Evolutionary conservation across 2,113 vertebrate species (phyloP).

Genomic region (Salvelinus fontinalis): DNA sequence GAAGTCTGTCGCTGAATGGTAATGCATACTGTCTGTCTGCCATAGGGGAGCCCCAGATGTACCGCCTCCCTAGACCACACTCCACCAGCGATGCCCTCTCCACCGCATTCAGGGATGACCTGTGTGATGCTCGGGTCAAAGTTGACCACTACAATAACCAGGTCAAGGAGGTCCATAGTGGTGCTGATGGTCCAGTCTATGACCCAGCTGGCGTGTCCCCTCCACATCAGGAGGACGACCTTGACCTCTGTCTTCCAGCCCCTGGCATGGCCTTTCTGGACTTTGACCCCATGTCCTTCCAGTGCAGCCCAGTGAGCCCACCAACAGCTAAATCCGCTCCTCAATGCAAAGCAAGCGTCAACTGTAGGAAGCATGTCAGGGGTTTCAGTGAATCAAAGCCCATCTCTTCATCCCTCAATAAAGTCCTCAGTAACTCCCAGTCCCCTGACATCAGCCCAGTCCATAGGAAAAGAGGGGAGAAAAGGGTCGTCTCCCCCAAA

Average conservation of each 20-base stretch:
- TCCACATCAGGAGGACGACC: slow-evolving; percentile 79
- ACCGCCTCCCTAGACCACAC: slow-evolving; percentile 82
- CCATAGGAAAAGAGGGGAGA: slow-evolving; percentile 63
- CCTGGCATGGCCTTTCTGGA: slow-evolving; percentile 87
- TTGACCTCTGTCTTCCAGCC: slow-evolving; percentile 86
- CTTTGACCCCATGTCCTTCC: slow-evolving; percentile 95
- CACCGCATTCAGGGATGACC: slow-evolving; percentile 79
- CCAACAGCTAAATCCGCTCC: slow-evolving; percentile 69
- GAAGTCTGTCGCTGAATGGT: neutral
- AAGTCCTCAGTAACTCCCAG: slow-evolving; percentile 75
- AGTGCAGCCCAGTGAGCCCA: slow-evolving; percentile 84
- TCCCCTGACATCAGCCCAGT: slow-evolving; percentile 82
- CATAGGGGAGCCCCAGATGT: slow-evolving; percentile 84
- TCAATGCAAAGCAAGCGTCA: slow-evolving; percentile 64
- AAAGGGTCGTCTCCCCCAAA: slow-evolving; percentile 78
- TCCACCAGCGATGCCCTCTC: slow-evolving; percentile 91
- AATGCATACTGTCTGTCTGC: slow-evolving; percentile 3
- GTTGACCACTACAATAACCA: slow-evolving; percentile 79
- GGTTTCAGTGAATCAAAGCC: slow-evolving; percentile 83
- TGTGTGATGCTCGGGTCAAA: slow-evolving; percentile 74
- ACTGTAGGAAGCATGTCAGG: slow-evolving; percentile 78
- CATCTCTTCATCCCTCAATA: slow-evolving; percentile 72
- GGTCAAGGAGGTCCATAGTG: slow-evolving; percentile 71
- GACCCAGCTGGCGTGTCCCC: slow-evolving; percentile 81
- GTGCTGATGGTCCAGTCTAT: slow-evolving; percentile 68